phyloP scores from a whole-genome alignment of 2,113 vertebrate genomes.

The Channa argus region DNA sequence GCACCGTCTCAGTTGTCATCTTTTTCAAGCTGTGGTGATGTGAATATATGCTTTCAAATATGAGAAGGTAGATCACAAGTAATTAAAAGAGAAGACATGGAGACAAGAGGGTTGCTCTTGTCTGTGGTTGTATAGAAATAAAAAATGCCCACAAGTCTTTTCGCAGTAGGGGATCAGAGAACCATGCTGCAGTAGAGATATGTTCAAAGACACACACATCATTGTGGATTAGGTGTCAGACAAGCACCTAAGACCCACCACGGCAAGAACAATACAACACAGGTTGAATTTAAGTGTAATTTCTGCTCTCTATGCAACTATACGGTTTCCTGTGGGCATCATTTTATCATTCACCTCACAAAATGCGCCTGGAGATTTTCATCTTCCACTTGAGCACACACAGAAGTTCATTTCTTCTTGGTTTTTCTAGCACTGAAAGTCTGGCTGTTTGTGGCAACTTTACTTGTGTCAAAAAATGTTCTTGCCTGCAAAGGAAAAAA shows the following conservation, averaged over 20 bases:
- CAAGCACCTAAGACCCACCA: background rate
- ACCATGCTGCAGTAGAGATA: slow-evolving; percentile 22
- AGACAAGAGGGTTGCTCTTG: slow-evolving; percentile 11
- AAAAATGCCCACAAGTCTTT: slow-evolving; percentile 12
- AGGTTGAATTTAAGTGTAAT: slow-evolving; percentile 28
- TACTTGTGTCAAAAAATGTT: slow-evolving; percentile 39
- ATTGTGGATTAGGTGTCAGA: slow-evolving; percentile 41
- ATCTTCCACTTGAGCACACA: slow-evolving; percentile 37
- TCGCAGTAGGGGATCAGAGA: background rate
- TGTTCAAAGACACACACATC: slow-evolving; percentile 50
- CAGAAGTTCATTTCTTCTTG: slow-evolving; percentile 14
- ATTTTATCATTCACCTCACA: slow-evolving; percentile 68
- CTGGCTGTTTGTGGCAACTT: slow-evolving; percentile 48
- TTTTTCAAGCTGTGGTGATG: slow-evolving; percentile 49
- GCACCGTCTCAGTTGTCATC: slow-evolving; percentile 53
- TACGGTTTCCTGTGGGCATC: slow-evolving; percentile 47
- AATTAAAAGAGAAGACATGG: slow-evolving; percentile 58
- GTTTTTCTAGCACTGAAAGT: slow-evolving; percentile 32
- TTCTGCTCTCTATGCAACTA: slow-evolving; percentile 45
- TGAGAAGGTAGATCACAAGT: slow-evolving; percentile 54
- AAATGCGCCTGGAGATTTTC: slow-evolving; percentile 56
- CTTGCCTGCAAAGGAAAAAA: background rate
- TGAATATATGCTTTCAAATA: slow-evolving; percentile 52
- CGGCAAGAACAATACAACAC: slow-evolving; percentile 35
- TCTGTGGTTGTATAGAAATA: background rate